Evolutionary conservation across 2,797 vertebrate species (phyloP).

Genomic region (Pangasius sanitwongsei): DNA sequence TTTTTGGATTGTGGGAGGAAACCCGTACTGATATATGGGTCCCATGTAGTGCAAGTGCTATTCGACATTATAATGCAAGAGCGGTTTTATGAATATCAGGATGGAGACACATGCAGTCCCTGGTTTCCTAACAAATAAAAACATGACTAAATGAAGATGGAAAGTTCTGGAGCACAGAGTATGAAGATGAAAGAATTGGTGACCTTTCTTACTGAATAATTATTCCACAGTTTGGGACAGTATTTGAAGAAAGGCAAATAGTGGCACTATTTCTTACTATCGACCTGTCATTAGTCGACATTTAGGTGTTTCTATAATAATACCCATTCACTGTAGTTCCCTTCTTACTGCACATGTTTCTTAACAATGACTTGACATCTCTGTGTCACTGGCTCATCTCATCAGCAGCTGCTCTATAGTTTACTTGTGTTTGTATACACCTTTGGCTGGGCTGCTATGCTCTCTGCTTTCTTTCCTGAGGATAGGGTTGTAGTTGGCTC

Average conservation of each 20-base stretch:
- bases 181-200: neutral
- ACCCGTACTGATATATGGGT: neutral
- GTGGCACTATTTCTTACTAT: neutral
- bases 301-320: neutral
- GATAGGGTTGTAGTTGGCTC: conserved; percentile 2
- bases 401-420: conserved; percentile 34
- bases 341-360: conserved; percentile 5
- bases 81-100: neutral
- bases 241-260: neutral
- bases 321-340: neutral
- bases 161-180: neutral
- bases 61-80: neutral
- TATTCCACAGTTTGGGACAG: neutral
- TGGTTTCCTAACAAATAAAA: neutral
- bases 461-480: conserved; percentile 16
- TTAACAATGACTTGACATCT: neutral
- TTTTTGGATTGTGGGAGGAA: neutral
- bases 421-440: conserved; percentile 46
- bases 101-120: neutral
- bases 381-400: conserved; percentile 11
- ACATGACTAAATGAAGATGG: neutral
- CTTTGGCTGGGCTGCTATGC: conserved; percentile 26
- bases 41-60: neutral
- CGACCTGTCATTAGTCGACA: neutral
- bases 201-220: neutral